Conservation (phyloP, 2,888 invertebrate genomes). For the Herminia tarsipennalis region DNA sequence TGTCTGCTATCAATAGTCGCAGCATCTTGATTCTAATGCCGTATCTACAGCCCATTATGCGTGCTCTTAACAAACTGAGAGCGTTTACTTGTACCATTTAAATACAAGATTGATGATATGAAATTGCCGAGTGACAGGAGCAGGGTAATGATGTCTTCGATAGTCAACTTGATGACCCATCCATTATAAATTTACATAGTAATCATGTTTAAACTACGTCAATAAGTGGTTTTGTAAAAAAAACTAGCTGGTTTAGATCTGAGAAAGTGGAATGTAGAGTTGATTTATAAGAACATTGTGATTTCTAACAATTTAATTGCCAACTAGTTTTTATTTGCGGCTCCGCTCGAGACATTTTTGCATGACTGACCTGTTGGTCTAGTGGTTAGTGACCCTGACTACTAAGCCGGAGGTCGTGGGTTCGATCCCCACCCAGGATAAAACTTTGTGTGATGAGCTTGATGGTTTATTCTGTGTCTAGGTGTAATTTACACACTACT, state of each 20-base stretch:
- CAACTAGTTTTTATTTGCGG: background rate
- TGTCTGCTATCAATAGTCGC: constrained; percentile 19
- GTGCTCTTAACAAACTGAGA: constrained; percentile 53
- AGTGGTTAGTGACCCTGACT: too few relatives aligned
- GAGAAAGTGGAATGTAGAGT: constrained; percentile 31
- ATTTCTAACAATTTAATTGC: constrained; percentile 25
- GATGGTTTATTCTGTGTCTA: too few relatives aligned
- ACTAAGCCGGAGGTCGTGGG: too few relatives aligned
- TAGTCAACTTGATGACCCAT: constrained; percentile 65
- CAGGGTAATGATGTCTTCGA: constrained; percentile 61
- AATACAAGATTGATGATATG: constrained; percentile 70
- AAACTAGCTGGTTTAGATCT: constrained; percentile 22
- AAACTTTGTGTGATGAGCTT: too few relatives aligned
- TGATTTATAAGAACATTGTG: constrained; percentile 24
- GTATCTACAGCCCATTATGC: constrained; percentile 46
- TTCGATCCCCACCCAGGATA: too few relatives aligned
- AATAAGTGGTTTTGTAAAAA: constrained; percentile 45
- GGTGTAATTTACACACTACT: too few relatives aligned
- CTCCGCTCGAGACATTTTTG: background rate
- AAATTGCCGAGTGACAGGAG: constrained; percentile 63
- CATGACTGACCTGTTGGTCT: too few relatives aligned
- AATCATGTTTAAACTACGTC: constrained; percentile 50
- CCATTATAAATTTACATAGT: constrained; percentile 74
- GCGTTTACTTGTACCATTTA: constrained; percentile 74
- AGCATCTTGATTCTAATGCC: constrained; percentile 32